A percentile compares a stretch with the other conserved stretches of the same genome.
Evolutionary conservation across 1,140 invertebrate genomes (phyloP).

Genomic region (Apis florea): DNA sequence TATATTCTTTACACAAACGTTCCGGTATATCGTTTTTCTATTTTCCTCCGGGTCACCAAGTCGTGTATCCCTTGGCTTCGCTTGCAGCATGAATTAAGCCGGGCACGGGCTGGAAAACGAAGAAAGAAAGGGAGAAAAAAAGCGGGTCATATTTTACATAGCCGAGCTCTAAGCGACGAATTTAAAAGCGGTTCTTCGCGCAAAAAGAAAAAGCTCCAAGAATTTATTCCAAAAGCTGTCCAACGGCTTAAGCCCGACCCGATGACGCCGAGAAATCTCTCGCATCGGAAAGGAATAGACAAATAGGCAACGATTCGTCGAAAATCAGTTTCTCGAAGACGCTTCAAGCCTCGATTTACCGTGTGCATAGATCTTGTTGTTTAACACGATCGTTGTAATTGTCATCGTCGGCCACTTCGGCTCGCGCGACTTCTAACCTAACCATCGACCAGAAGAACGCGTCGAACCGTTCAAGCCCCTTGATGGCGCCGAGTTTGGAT

Average conservation of each 20-base stretch:
- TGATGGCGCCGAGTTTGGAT: constrained; percentile 30
- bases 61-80: not conserved
- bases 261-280: no score
- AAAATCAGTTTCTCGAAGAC: no score
- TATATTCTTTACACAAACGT: not conserved
- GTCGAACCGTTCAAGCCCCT: constrained; percentile 25
- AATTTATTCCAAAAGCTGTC: no score
- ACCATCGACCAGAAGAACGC: constrained; percentile 31
- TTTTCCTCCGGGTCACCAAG: constrained; percentile 18
- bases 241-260: no score
- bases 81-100: constrained; percentile 18
- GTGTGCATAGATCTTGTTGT: no score
- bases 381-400: no score
- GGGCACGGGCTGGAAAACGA: not conserved
- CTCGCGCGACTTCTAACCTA: constrained; percentile 6
- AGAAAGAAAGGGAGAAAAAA: constrained; percentile 6
- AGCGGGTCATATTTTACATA: not conserved
- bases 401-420: constrained; percentile 17
- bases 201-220: no score
- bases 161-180: no score
- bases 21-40: constrained; percentile 22
- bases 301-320: no score
- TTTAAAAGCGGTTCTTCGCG: not conserved
- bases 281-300: no score
- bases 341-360: no score